Conservation (phyloP, 2,888 invertebrate species). For the Tachina grossa region DNA sequence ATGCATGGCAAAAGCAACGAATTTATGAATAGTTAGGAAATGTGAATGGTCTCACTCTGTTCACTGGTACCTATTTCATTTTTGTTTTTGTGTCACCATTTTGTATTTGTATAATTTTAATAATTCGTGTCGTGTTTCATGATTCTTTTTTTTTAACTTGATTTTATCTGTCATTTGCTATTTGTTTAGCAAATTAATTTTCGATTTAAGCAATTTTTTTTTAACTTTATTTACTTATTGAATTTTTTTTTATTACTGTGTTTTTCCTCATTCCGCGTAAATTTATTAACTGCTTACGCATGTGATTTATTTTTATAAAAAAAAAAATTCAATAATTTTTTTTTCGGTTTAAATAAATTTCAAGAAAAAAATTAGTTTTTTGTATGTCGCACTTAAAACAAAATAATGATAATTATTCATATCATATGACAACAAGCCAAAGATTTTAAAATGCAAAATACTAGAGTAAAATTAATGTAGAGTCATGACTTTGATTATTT, state of each 20-base stretch:
- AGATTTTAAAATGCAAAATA: background rate
- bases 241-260: slow-evolving; percentile 26
- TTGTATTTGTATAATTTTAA: background rate
- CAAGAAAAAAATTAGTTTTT: background rate
- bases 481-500: background rate
- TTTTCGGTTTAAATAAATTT: slow-evolving; percentile 33
- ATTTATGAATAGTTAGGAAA: no score
- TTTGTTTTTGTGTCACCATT: slow-evolving; percentile 17
- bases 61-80: background rate
- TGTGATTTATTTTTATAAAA: slow-evolving; percentile 27
- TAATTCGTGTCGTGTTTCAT: slow-evolving; percentile 15
- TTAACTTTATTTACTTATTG: slow-evolving; percentile 33
- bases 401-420: slow-evolving; percentile 10
- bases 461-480: background rate
- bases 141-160: background rate
- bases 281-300: slow-evolving; percentile 56
- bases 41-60: no score
- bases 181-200: slow-evolving; percentile 45
- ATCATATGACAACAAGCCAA: background rate
- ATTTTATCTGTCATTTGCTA: slow-evolving; percentile 24
- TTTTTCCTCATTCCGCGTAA: slow-evolving; percentile 10
- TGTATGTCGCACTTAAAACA: slow-evolving; percentile 30
- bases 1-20: no score
- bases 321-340: background rate
- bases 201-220: slow-evolving; percentile 8